Evolutionary conservation across 2,888 invertebrate species (phyloP), one percentile per base, ranked within the genome.

Genomic region (Biston stratarius): DNA sequence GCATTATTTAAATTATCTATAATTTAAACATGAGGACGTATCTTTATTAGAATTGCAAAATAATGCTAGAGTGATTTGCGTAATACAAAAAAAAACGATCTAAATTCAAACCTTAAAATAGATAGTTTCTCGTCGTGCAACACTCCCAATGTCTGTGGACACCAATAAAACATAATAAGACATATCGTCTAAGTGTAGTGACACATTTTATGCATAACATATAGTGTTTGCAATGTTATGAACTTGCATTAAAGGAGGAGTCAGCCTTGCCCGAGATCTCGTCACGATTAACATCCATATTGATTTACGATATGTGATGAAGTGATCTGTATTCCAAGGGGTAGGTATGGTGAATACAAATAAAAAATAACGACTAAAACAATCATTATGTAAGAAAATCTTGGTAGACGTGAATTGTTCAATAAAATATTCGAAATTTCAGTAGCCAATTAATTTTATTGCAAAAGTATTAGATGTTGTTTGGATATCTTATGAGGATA

Each of bases 181-280:
- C 52, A 58, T 42, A 48, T 42, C 48, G 49, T 33, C 47, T 47
- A 45, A 45, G 45, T 14, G 45, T 14, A 57, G 36, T 47, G 53
- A 59, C 55, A 48, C 14, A 63, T 55, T 44, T 60, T 67, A 56
- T 11, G 8, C 59, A 15, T 59, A 71, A 72, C 63, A 76, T 66
- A 73, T 65, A 47, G 66, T 75, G 76, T 64, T 10, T 15, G 64
- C 48, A 34, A 44, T 45, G 56, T 52, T 61, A 56, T 78, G 79
- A 77, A 77, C 80, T 80, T 79, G 78, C 72, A 42, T 74, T 61
- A 59, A 69, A 71, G 87, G 86, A 85, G 86, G 85, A 83, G 86
- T 77, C 82, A 83, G 71, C 89, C 89, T 89, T 87, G 89, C 87
- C 83, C 87, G 85, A 82, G 80, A 81, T 88, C 77, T 78, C 75